These are phyloP conservation scores for Diglossa brunneiventris DNA, from an alignment of 2,113 vertebrate species.

Conservation along the genomic window DNA sequence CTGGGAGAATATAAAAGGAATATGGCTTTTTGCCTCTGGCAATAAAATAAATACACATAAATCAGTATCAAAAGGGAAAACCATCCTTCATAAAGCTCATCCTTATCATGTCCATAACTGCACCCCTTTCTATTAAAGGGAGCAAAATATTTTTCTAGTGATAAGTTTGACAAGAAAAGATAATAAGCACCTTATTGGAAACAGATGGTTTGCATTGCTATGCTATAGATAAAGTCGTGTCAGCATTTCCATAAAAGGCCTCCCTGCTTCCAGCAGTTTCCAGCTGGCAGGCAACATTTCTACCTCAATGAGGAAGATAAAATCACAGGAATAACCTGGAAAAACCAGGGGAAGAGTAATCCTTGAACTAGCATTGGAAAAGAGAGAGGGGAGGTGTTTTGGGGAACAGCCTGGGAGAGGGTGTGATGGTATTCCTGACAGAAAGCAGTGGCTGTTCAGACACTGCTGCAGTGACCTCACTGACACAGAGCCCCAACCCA, in stretches of 20 bases:
- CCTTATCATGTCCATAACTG: background rate
- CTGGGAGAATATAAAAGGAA: background rate
- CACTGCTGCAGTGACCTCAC: no score
- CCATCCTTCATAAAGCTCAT: background rate
- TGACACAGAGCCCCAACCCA: background rate
- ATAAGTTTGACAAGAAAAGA: conserved; percentile 62
- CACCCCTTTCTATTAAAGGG: background rate
- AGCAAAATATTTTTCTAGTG: conserved; percentile 40
- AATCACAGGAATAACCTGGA: background rate
- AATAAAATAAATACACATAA: background rate
- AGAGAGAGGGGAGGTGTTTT: background rate
- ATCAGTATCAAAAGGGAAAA: background rate
- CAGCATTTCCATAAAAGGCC: conserved; percentile 28
- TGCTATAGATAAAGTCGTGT: conserved; percentile 35
- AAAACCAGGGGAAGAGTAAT: background rate
- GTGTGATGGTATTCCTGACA: background rate
- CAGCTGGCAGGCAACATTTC: conserved; percentile 1
- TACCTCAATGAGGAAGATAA: background rate
- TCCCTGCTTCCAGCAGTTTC: background rate
- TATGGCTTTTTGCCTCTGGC: background rate
- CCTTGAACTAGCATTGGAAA: background rate
- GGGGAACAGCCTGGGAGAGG: background rate
- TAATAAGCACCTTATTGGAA: conserved; percentile 59
- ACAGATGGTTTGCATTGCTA: conserved; percentile 44
- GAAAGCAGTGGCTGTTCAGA: background rate